Base-by-base conservation (phyloP, 2,888 invertebrate species). In the Biston betularia region DNA sequence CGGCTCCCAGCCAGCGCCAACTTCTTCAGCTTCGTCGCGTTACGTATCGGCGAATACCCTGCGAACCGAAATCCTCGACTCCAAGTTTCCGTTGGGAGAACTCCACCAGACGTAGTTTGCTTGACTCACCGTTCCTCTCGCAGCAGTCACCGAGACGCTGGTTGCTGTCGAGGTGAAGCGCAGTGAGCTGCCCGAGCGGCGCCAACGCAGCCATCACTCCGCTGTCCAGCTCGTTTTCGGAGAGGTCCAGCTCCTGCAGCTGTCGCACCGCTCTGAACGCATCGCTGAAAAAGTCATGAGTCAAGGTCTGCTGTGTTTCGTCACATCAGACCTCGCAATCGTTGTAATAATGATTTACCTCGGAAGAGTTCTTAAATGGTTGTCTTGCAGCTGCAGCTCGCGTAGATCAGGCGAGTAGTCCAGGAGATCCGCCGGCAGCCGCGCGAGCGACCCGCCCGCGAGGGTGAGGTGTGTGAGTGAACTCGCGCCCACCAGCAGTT, bases 1-100 rank as follows among this genome's bases (percentile, higher is more conserved):
- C 35, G n/a, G 7, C 60, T 63, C 24, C 46, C 12, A 33, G 6
- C 55, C 64, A 63, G 46, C 34, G 45, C 50, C 48, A 68, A 48
- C 35, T 45, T 10, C 0, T 10, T 59, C 55, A 62, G 33, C 9
- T 24, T 48, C n/a, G 8, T 48, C 14, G 59, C 9, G 0, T 42
- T 5, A 9, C 5, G 8, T 8, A 64, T 3, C 0, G 34, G 54
- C 6, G 65, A 59, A 48, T 40, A 34, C 0, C 14, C 58, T 58
- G 53, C 9, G 15, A 35, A 40, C 8, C 24, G 24, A 15, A 7
- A 33, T 49, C 8, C 6, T 6, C 6, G 6, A 12, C 12, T 34
- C 0, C 5, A 5, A 49, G 9, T 11, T 7, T 34, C 12, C 24
- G 24, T 3, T 3, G 24, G 24, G 24, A 3, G 24, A 1, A 24